Percentiles rank a stretch among this genome's conserved stretches.
Evolutionary conservation across 2,113 vertebrate genomes (phyloP).

Genomic region (Crocuta crocuta): DNA sequence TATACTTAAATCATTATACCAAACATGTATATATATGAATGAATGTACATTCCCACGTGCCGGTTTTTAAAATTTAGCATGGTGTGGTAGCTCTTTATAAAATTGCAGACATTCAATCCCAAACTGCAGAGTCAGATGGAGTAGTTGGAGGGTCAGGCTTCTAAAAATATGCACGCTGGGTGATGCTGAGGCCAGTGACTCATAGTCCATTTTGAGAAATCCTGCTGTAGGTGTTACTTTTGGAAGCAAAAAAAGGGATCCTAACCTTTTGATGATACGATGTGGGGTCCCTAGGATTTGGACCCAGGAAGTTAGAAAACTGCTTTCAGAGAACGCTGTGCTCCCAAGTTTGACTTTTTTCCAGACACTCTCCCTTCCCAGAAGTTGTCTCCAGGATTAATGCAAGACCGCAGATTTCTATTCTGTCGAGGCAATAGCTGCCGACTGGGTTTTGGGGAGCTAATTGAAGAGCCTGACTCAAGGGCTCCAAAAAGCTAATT

Average conservation of each 20-base stretch:
- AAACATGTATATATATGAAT: not conserved
- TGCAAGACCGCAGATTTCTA: not conserved
- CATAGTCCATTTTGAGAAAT: not conserved
- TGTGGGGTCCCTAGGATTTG: not conserved
- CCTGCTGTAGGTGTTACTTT: not conserved
- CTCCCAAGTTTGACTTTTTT: not conserved
- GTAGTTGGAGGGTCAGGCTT: not conserved
- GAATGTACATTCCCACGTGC: not conserved
- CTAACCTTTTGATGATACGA: not conserved
- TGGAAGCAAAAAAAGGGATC: not conserved
- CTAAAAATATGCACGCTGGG: not conserved
- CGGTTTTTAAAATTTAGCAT: not conserved
- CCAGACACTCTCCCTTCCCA: not conserved
- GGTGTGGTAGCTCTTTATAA: not conserved
- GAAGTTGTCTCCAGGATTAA: not conserved
- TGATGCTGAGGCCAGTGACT: not conserved
- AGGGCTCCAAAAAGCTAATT: not conserved
- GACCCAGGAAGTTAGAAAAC: not conserved
- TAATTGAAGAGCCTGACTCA: not conserved
- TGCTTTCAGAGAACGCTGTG: not conserved
- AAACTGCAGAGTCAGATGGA: not conserved
- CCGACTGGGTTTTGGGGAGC: not conserved
- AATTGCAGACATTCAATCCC: not conserved
- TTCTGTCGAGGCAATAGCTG: not conserved
- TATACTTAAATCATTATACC: not conserved